A percentile compares a stretch with the other conserved stretches of the same genome.
These are phyloP conservation scores for Labeo calbasu DNA, from an alignment of 2,797 vertebrate genomes.

Conservation along the genomic window DNA sequence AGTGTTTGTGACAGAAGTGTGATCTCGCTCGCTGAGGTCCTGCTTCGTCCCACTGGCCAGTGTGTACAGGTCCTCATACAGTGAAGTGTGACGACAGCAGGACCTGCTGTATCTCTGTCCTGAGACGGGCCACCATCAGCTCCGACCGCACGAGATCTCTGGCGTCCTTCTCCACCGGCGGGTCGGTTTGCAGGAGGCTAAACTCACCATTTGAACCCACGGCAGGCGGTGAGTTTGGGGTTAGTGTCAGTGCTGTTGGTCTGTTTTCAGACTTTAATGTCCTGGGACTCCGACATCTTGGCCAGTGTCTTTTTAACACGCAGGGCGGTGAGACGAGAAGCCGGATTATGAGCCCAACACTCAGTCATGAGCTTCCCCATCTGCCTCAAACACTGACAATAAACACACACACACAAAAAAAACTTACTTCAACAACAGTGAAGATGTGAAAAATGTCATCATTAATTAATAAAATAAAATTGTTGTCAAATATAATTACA, in stretches of 20 bases:
- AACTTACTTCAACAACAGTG: not conserved
- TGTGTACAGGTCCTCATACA: not conserved
- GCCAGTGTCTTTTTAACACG: slow-evolving; percentile 97
- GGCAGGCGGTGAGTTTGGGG: not conserved
- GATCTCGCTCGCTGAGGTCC: not conserved
- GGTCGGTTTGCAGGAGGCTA: not conserved
- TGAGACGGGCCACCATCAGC: not conserved
- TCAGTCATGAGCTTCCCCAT: slow-evolving; percentile 97
- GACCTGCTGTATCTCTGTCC: not conserved
- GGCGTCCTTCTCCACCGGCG: not conserved
- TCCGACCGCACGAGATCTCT: not conserved
- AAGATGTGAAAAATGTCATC: not conserved
- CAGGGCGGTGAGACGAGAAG: slow-evolving; percentile 92
- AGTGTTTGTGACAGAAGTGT: not conserved
- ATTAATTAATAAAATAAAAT: no score
- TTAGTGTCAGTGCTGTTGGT: not conserved
- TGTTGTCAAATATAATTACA: no score
- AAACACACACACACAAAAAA: not conserved
- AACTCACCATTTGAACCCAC: not conserved
- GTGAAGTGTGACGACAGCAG: not conserved
- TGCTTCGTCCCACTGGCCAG: not conserved
- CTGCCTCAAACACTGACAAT: slow-evolving; percentile 88
- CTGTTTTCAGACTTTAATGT: slow-evolving; percentile 91
- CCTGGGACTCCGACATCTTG: slow-evolving; percentile 98
- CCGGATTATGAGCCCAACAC: slow-evolving; percentile 95